A percentile compares a stretch with the other conserved stretches of the same genome.
Conservation (phyloP, 2,797 vertebrate genomes). For the Emydoidea blandingii region DNA sequence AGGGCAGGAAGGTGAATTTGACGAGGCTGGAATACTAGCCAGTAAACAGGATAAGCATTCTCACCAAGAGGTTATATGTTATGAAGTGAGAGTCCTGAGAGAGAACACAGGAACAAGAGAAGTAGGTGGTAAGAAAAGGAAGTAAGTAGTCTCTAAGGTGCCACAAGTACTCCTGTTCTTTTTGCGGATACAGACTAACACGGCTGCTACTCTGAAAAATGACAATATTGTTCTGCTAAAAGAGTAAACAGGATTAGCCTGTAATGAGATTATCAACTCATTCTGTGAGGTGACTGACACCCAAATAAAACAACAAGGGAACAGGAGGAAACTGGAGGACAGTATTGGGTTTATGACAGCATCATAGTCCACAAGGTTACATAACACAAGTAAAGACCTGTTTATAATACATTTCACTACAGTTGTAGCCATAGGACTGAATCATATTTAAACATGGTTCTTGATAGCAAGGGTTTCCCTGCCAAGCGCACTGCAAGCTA, state of each 20-base stretch:
- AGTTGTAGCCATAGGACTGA: neutral
- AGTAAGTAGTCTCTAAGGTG: slow-evolving; percentile 38
- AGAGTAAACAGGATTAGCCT: slow-evolving; percentile 78
- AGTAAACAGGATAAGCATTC: slow-evolving; percentile 67
- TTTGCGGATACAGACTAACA: too few relatives aligned
- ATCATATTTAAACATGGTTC: neutral
- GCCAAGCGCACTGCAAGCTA: neutral
- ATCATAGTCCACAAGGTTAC: neutral
- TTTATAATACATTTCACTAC: neutral
- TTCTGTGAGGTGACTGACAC: slow-evolving; percentile 36
- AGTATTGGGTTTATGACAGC: neutral
- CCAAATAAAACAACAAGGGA: slow-evolving; percentile 48
- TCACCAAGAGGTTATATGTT: slow-evolving; percentile 1
- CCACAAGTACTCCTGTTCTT: too few relatives aligned
- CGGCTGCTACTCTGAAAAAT: too few relatives aligned
- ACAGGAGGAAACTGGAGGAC: neutral
- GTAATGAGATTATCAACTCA: slow-evolving; percentile 77
- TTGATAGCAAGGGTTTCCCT: neutral
- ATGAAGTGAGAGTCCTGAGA: slow-evolving; percentile 16
- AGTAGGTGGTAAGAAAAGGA: slow-evolving; percentile 51
- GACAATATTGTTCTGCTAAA: slow-evolving; percentile 65
- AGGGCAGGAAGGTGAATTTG: slow-evolving; percentile 54
- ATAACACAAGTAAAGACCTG: neutral
- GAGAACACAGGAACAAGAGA: slow-evolving; percentile 61
- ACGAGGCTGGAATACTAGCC: slow-evolving; percentile 48